Evolutionary conservation across 2,888 invertebrate genomes (phyloP).

Genomic region (Eudasyphora cyanicolor): DNA sequence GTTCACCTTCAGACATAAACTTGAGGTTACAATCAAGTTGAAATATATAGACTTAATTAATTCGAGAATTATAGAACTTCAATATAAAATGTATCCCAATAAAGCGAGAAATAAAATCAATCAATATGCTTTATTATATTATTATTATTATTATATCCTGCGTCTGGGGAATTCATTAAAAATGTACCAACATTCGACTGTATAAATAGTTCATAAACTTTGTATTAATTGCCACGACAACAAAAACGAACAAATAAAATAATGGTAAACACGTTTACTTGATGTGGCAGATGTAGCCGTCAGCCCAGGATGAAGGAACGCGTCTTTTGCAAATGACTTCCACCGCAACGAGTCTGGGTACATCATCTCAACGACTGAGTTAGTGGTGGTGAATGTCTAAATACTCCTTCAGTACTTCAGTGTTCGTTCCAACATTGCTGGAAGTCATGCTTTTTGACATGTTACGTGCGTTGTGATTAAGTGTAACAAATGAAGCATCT

Average conservation of each 20-base stretch:
- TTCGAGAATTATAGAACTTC: no score
- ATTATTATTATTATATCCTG: no score
- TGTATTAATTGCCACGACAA: neutral
- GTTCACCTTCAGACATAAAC: no score
- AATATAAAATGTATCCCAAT: no score
- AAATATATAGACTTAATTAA: no score
- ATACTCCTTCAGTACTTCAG: no score
- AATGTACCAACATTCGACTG: no score
- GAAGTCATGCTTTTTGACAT: conserved; percentile 54
- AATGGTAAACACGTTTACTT: neutral
- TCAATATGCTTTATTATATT: no score
- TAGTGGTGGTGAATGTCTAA: conserved; percentile 32
- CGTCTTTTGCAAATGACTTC: neutral
- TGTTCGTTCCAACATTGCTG: conserved; percentile 20
- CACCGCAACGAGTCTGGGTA: neutral
- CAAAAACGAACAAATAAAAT: neutral
- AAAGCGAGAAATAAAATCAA: no score
- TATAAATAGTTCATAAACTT: neutral
- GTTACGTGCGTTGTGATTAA: conserved; percentile 57
- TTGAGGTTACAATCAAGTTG: no score
- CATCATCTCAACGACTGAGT: conserved; percentile 5
- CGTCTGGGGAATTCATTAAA: no score
- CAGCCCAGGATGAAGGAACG: neutral
- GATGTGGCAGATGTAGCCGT: neutral
- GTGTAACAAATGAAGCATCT: conserved; percentile 47